Percentiles rank a stretch among this genome's conserved stretches.
Conservation (phyloP, 2,113 vertebrate genomes). For the Silurus meridionalis region DNA sequence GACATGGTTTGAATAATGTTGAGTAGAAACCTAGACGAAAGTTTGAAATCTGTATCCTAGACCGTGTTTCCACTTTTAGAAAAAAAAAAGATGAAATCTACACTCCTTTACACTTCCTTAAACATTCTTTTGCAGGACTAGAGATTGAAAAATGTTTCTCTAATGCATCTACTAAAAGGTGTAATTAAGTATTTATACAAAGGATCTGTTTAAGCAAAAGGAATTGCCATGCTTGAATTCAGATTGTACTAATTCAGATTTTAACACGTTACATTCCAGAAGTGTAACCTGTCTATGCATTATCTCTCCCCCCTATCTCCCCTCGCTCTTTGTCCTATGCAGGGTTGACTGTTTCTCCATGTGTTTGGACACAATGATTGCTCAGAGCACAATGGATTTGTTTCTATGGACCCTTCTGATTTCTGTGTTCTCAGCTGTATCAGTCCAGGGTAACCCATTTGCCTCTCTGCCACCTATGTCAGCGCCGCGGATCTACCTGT, state of each 20-base stretch:
- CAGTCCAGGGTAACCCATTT: conserved; percentile 60
- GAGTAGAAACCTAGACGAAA: background rate
- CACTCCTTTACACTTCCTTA: background rate
- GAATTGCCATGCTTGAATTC: background rate
- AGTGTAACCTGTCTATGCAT: background rate
- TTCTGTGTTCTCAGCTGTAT: conserved; percentile 59
- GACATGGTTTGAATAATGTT: background rate
- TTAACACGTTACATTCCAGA: background rate
- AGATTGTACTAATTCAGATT: background rate
- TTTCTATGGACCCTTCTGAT: conserved; percentile 64
- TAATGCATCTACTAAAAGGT: background rate
- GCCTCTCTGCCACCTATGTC: conserved; percentile 59
- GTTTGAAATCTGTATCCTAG: background rate
- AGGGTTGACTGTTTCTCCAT: conserved; percentile 40
- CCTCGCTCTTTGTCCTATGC: background rate
- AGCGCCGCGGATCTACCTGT: conserved; percentile 75
- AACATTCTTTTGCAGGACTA: no score
- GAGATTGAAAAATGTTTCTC: background rate
- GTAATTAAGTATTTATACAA: background rate
- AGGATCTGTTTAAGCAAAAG: background rate
- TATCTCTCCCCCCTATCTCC: background rate
- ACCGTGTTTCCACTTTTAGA: background rate
- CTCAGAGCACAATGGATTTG: conserved; percentile 42
- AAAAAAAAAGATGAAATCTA: background rate
- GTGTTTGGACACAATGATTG: conserved; percentile 43